Conservation (phyloP, 2,888 invertebrate species). For the Philaethria dido region DNA sequence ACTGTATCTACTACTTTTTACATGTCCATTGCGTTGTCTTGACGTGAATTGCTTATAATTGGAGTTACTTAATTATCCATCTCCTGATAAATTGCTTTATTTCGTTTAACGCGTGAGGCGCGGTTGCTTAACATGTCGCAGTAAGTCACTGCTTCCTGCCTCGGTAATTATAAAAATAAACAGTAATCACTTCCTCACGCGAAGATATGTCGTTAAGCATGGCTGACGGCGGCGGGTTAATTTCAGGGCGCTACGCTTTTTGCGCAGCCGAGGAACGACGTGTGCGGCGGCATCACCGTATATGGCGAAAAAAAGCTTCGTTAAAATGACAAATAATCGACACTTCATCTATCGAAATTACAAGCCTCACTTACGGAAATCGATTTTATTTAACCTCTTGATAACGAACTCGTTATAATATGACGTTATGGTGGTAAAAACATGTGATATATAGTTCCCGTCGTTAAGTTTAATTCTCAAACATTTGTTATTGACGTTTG, state of each 20-base stretch:
- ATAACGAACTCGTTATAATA: conserved; percentile 25
- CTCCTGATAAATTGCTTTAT: conserved; percentile 67
- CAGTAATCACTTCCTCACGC: conserved; percentile 79
- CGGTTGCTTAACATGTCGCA: conserved; percentile 46
- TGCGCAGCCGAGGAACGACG: conserved; percentile 67
- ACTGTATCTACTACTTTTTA: neutral
- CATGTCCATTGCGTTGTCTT: conserved; percentile 33
- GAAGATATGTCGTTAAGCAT: conserved; percentile 65
- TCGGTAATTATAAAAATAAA: conserved; percentile 78
- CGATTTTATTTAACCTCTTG: conserved; percentile 34
- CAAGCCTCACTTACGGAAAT: conserved; percentile 46
- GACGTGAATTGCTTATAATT: conserved; percentile 49
- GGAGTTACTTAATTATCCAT: conserved; percentile 46
- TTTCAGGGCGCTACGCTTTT: conserved; percentile 50
- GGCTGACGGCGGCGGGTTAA: conserved; percentile 63
- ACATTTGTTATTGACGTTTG: conserved; percentile 14
- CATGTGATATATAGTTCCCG: conserved; percentile 19
- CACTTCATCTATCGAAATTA: conserved; percentile 56
- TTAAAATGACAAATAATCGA: conserved; percentile 51
- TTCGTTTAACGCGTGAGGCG: conserved; percentile 61
- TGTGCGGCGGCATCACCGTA: conserved; percentile 69
- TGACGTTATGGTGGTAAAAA: conserved; percentile 21
- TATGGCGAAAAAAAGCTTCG: conserved; percentile 55
- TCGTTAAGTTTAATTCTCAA: conserved; percentile 20
- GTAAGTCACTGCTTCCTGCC: conserved; percentile 64